Evolutionary conservation across 2,113 vertebrate species (phyloP), one percentile per base, ranked within the genome.

Genomic region (Epinephelus moara): DNA sequence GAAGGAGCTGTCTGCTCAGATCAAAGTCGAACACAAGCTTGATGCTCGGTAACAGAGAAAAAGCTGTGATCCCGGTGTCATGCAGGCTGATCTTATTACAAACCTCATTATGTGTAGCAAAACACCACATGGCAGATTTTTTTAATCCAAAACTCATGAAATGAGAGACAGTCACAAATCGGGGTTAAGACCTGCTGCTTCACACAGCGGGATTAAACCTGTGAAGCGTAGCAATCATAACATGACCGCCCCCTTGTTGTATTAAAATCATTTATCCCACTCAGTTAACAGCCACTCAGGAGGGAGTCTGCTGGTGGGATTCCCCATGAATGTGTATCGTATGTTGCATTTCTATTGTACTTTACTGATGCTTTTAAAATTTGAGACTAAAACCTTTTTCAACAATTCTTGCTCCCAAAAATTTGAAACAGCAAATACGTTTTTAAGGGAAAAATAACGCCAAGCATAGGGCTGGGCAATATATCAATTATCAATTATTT

Each of bases 161-260:
- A 60, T 37, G 67, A 81, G 47, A 75, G 78, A 77, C 75, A 67
- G 64, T 75, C 80, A 70, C 87, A 87, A 83, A 84, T 89, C 70
- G 30, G 87, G 89, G 89, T 89, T 64, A 76, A 72, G 89, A 85
- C 87, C 82, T 47, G 59, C 84, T 4, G 75, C 57, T 57, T 70
- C 81, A 60, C 61, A 50, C 40, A 8, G 11, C 56, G n/a, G 76
- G 74, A 82, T 81, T 84, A 85, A 81, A 89, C 42, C 56, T 57
- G 6, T 56, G 59, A 78, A 62, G 84, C 18, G 10, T 57, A 52
- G 79, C 87, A 50, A 61, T 68, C 66, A 25, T 30, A 71, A 82
- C 62, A 53, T 2, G 62, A 56, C 69, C n/a, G 19, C 55, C 57
- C 70, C 55, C 25, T 60, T 62, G 76, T 55, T 84, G 8, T 73